phyloP scores from a whole-genome alignment of 2,113 vertebrate genomes.

The Xenopus laevis region DNA sequence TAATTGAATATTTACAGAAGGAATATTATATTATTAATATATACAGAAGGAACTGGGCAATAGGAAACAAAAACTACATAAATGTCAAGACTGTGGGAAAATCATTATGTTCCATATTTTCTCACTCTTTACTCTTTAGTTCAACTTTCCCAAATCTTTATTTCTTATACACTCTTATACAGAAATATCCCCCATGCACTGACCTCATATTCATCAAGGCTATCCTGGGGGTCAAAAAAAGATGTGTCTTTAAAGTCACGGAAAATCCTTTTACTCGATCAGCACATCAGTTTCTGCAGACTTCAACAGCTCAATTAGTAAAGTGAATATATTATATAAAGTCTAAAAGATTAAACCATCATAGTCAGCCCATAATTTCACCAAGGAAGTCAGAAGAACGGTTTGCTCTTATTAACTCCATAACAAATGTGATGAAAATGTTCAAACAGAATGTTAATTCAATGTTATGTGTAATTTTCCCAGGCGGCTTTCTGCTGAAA shows the following conservation, averaged over 20 bases:
- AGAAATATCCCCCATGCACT: too few relatives aligned
- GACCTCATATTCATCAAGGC: background rate
- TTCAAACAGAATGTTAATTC: conserved; percentile 99
- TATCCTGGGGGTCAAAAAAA: conserved; percentile 49
- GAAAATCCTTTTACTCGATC: conserved; percentile 65
- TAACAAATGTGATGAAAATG: conserved; percentile 99
- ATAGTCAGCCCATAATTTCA: conserved; percentile 99
- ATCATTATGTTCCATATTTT: too few relatives aligned
- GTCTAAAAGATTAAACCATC: conserved; percentile 99
- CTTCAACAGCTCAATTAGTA: conserved; percentile 93
- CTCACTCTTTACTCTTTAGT: too few relatives aligned
- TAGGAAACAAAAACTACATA: too few relatives aligned
- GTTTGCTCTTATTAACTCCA: conserved; percentile 99
- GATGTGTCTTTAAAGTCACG: conserved; percentile 65
- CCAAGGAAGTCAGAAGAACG: conserved; percentile 97
- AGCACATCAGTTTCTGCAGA: conserved; percentile 79
- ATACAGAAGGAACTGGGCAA: too few relatives aligned
- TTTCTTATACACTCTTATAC: too few relatives aligned
- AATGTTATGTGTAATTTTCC: conserved; percentile 97
- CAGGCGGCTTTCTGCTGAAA: conserved; percentile 88
- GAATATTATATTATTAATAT: too few relatives aligned
- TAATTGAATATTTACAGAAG: too few relatives aligned
- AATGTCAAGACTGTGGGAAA: too few relatives aligned
- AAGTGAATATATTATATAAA: conserved; percentile 96
- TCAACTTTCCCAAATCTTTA: too few relatives aligned